A percentile compares a stretch with the other conserved stretches of the same genome.
phyloP scores from a whole-genome alignment of 2,113 vertebrate species.

The Baryphthengus martii region DNA sequence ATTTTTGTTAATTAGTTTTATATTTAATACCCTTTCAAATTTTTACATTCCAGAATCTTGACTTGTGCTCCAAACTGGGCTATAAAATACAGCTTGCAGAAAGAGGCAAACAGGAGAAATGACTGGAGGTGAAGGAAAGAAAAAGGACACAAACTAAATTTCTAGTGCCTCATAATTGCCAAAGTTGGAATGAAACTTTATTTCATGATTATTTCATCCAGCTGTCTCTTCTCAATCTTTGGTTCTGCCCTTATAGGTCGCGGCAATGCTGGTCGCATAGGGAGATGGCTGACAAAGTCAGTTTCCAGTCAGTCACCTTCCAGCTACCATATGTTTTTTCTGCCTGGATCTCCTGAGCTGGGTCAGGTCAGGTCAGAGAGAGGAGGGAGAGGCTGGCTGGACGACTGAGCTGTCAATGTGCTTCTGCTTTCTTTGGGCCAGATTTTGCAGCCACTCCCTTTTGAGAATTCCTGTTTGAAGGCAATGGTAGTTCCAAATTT shows the following conservation, averaged over 20 bases:
- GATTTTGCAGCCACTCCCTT: conserved; percentile 19
- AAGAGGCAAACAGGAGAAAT: not conserved
- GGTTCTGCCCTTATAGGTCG: not conserved
- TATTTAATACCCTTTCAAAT: not conserved
- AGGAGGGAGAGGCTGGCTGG: conserved; percentile 1
- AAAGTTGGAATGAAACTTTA: not conserved
- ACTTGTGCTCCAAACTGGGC: not conserved
- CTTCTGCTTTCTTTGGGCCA: conserved; percentile 51
- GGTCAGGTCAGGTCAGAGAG: not conserved
- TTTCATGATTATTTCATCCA: not conserved
- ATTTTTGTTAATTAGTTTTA: not conserved
- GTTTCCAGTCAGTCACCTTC: not conserved
- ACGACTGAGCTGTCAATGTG: not conserved
- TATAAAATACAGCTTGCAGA: not conserved
- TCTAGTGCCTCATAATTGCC: not conserved
- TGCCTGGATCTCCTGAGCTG: not conserved
- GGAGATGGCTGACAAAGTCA: not conserved
- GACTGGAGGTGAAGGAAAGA: not conserved
- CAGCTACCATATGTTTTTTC: not conserved
- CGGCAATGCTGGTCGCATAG: not conserved
- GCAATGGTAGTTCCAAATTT: not conserved
- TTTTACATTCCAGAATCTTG: not conserved
- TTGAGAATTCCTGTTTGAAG: not conserved
- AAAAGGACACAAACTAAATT: not conserved
- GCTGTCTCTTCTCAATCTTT: not conserved